Percentiles rank a stretch among this genome's conserved stretches.
These are phyloP conservation scores for Mastigias papua DNA, from an alignment of 30 jellyfish, hydroid and myxozoan species.

Conservation along the genomic window DNA sequence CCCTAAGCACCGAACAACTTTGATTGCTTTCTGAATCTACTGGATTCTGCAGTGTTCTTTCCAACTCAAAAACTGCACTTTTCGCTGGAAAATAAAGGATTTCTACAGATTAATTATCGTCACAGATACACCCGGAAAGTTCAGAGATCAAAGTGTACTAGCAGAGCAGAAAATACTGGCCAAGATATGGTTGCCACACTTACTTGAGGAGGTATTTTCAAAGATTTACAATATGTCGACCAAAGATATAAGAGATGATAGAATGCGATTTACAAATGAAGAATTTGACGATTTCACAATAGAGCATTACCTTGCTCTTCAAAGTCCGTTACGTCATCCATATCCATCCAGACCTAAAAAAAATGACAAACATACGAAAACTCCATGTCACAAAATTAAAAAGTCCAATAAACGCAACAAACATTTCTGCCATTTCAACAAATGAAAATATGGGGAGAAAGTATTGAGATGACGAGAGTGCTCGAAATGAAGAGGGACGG, in stretches of 20 bases:
- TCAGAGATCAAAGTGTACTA: not conserved
- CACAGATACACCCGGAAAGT: not conserved
- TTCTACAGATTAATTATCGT: not conserved
- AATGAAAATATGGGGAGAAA: too few species aligned
- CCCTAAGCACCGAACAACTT: slow-evolving; percentile 66
- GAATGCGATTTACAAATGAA: not conserved
- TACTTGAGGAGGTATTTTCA: not conserved
- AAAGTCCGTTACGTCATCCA: slow-evolving; percentile 62
- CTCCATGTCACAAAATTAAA: too few species aligned
- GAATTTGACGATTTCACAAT: not conserved
- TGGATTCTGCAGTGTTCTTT: slow-evolving; percentile 8
- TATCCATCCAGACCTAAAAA: slow-evolving; percentile 71
- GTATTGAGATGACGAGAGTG: too few species aligned
- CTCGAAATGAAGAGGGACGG: too few species aligned
- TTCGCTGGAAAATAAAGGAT: slow-evolving; percentile 9
- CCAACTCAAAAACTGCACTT: slow-evolving; percentile 55
- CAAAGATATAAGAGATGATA: not conserved
- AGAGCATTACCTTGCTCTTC: slow-evolving; percentile 67
- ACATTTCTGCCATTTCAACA: too few species aligned
- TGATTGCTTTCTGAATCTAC: not conserved
- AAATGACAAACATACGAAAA: not conserved
- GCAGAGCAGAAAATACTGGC: too few species aligned
- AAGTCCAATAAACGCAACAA: too few species aligned
- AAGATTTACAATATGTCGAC: not conserved
- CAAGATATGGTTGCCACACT: too few species aligned